Base-by-base conservation (phyloP, 2,888 invertebrate species). In the Dryocosmus kuriphilus region DNA sequence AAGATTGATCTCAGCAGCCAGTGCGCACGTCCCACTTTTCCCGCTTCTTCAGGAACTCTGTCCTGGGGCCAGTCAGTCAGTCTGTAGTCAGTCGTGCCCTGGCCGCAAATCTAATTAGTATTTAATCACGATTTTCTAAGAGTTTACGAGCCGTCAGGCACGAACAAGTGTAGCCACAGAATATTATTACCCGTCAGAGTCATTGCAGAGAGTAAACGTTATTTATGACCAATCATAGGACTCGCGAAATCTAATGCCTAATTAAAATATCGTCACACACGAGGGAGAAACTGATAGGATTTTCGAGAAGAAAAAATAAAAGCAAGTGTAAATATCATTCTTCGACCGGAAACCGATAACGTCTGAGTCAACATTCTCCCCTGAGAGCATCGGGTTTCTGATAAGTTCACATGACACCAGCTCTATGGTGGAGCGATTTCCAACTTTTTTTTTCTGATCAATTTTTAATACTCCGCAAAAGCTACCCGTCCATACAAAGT, bases 121-220 rank as follows among this genome's bases (percentile, higher is more conserved):
- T 81, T 81, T 81, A 76, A 81, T 81, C 80, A 76, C 77, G 79
- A 79, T 81, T 81, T 79, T 79, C 80, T 81, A 77, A 79, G 63
- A 75, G 60, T 76, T 78, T 80, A 75, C 78, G 63, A 78, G 71
- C 75, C 78, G 75, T 80, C 80, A 74, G 76, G 60, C 76, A 74
- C 67, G 67, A 62, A 80, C 61, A 73, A 71, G 62, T 77, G 74
- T 77, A 76, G 73, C 75, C 73, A 51, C 71, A 38, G 62, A 80
- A 71, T 78, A 78, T 80, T 80, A 77, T 78, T 78, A 77, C 38
- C 71, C 74, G 27, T 65, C 63, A 60, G 75, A 24, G 6, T 16
- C 60, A 60, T 60, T 60, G 27, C 60, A 27, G 14, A 14, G 27
- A 60, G 60, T 60, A 16, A 60, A 16, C 16, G 5, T 24, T 60